phyloP scores from a whole-genome alignment of 2,797 vertebrate genomes.

The Anas bahamensis region DNA sequence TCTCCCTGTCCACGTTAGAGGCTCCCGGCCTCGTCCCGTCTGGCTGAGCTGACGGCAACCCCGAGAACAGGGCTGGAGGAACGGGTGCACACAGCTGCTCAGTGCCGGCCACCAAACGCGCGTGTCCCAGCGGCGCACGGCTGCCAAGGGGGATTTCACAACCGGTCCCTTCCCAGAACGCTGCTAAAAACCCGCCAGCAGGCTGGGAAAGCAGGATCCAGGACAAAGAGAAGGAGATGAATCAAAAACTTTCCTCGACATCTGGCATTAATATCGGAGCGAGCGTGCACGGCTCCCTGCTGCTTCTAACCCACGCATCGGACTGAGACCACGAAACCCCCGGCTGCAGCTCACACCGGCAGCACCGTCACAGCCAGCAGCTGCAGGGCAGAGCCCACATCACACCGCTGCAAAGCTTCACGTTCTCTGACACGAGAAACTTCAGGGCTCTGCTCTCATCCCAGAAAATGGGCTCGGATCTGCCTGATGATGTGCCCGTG shows the following conservation, averaged over 20 bases:
- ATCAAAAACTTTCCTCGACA: conserved; percentile 61
- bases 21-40: not conserved
- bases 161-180: conserved; percentile 8
- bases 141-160: not conserved
- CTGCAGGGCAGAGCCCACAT: not conserved
- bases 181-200: not conserved
- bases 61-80: not conserved
- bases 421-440: not conserved
- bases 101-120: not conserved
- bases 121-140: not conserved
- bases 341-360: not conserved
- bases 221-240: conserved; percentile 7
- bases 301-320: not conserved
- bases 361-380: not conserved
- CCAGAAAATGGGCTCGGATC: not conserved
- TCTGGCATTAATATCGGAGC: conserved; percentile 54
- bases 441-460: not conserved
- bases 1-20: fast-evolving
- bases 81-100: not conserved
- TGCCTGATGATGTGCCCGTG: fast-evolving
- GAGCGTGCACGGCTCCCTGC: not conserved
- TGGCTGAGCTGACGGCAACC: not conserved
- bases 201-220: conserved; percentile 6
- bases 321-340: not conserved
- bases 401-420: fast-evolving